Conservation (phyloP, 2,888 invertebrate genomes). For the Cryptus viduatorius region DNA sequence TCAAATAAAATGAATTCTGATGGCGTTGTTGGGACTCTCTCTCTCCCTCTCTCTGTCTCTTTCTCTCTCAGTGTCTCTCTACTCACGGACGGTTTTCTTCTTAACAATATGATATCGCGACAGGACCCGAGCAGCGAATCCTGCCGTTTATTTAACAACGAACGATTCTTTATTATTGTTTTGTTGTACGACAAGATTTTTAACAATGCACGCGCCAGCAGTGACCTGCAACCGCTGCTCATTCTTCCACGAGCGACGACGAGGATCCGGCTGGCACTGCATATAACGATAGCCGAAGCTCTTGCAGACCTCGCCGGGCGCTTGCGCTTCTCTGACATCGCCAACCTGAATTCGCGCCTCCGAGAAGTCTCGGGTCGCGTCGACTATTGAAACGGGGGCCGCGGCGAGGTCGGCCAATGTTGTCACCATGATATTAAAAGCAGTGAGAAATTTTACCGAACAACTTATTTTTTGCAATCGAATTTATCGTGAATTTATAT, state of each 20-base stretch:
- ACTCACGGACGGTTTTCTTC: conserved; percentile 62
- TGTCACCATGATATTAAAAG: background rate
- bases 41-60: background rate
- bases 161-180: conserved; percentile 18
- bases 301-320: conserved; percentile 9
- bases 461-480: too few species aligned
- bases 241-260: conserved; percentile 51
- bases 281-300: conserved; percentile 1
- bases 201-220: conserved; percentile 52
- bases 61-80: background rate
- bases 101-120: conserved; percentile 35
- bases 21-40: background rate
- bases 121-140: conserved; percentile 18
- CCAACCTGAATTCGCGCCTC: conserved; percentile 39
- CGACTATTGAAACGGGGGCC: background rate
- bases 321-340: conserved; percentile 33
- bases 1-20: background rate
- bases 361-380: conserved; percentile 25
- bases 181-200: conserved; percentile 46
- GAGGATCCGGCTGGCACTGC: conserved; percentile 37
- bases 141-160: conserved; percentile 12
- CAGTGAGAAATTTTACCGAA: background rate
- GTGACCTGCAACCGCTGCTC: conserved; percentile 45
- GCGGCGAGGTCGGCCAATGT: background rate
- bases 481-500: background rate